Evolutionary conservation across 2,888 invertebrate species (phyloP).

Genomic region (Microctonus aethiopoides): DNA sequence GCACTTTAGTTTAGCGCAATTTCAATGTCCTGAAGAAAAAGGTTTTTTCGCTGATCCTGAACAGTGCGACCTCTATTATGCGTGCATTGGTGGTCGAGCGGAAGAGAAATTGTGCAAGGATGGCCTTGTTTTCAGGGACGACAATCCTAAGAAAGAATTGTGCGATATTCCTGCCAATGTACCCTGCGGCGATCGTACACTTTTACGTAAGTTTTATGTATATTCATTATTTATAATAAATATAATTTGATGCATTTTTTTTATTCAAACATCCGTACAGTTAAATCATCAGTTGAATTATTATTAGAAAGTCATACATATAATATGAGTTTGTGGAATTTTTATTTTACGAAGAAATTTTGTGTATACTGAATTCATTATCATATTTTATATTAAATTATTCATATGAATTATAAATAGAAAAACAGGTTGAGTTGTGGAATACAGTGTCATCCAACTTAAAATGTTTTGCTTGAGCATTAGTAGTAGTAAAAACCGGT

Average conservation of each 20-base stretch:
- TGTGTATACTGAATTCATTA: neutral
- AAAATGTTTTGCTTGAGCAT: neutral
- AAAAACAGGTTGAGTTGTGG: neutral
- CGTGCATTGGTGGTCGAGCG: conserved; percentile 75
- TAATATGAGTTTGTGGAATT: neutral
- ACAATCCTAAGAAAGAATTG: conserved; percentile 77
- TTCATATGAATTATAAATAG: neutral
- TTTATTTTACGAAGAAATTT: neutral
- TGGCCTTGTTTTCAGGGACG: conserved; percentile 80
- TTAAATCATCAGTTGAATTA: neutral
- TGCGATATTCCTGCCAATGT: conserved; percentile 84
- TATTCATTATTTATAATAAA: neutral
- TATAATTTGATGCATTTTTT: neutral
- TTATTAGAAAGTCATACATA: neutral
- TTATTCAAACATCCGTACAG: neutral
- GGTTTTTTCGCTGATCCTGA: conserved; percentile 81
- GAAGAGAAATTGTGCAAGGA: conserved; percentile 81
- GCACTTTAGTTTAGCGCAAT: conserved; percentile 58
- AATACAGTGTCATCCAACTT: neutral
- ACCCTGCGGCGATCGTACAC: conserved; percentile 79
- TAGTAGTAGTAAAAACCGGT: neutral
- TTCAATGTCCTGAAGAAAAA: conserved; percentile 77
- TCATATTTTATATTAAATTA: too few species aligned
- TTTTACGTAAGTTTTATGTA: conserved; percentile 75
- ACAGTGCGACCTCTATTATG: conserved; percentile 85